Percentiles rank a stretch among this genome's conserved stretches.
Conservation (phyloP, 1,140 invertebrate species). For the Centruroides sculpturatus region DNA sequence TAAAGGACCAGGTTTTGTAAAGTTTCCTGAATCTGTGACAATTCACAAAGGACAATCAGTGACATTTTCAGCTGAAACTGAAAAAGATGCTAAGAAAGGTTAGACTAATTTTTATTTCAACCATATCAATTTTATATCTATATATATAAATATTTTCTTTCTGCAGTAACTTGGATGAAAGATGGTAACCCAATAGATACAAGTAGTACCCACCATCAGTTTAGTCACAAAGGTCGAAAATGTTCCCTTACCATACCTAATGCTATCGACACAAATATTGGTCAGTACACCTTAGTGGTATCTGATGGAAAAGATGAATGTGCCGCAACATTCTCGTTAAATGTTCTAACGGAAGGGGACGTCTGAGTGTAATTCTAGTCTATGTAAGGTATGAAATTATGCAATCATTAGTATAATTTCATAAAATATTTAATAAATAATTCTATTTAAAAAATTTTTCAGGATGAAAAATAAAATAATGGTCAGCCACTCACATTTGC, state of each 20-base stretch:
- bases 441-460: not conserved
- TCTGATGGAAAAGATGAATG: conserved; percentile 61
- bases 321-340: conserved; percentile 68
- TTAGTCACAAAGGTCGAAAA: conserved; percentile 57
- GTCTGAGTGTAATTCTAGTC: conserved; percentile 1
- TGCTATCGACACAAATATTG: conserved; percentile 61
- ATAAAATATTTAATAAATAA: too few species aligned
- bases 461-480: not conserved
- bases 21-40: conserved; percentile 78
- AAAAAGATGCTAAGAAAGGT: conserved; percentile 46
- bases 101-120: not conserved
- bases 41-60: conserved; percentile 63
- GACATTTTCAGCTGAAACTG: conserved; percentile 62
- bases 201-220: conserved; percentile 57
- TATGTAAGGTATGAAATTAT: too few species aligned
- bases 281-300: conserved; percentile 76
- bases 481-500: too few species aligned
- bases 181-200: conserved; percentile 73
- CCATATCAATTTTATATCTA: not conserved
- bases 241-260: conserved; percentile 56
- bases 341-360: conserved; percentile 38
- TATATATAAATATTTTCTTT: not conserved
- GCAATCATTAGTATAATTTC: too few species aligned
- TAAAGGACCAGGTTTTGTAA: conserved; percentile 64
- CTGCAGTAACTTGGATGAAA: conserved; percentile 60